Evolutionary conservation across 2,113 vertebrate species (phyloP), one percentile per base, ranked within the genome.

Genomic region (Callaeas wilsoni): DNA sequence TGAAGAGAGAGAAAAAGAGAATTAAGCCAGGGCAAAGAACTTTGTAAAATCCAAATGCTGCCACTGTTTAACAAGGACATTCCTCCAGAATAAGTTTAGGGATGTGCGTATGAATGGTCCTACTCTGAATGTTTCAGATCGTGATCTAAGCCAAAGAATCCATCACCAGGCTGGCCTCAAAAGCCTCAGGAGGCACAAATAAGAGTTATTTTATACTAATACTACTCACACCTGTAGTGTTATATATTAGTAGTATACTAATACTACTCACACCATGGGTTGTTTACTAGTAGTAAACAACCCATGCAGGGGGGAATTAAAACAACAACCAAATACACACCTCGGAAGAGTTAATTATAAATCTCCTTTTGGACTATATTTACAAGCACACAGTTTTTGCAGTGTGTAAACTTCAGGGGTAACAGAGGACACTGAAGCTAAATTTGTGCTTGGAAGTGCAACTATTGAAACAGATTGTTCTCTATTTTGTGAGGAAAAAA

Each of bases 21-120:
- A 93, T 92, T 96, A 96, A 94, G 52, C 29, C 67, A 96, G 55
- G 42, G 75, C 55, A 94, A 93, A 96, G n/a, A 60, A 94, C 84
- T 95, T 88, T 65, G 42, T 96, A 91, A 97, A 97, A 96, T 91
- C 32, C 63, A 92, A 94, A 94, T 88, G 29, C 20, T 96, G 46
- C 10, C 26, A 46, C 64, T 96, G 53, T 94, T 96, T 39, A 88
- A 74, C 49, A 88, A 82, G 82, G 26, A 65, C 80, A 85, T 76
- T 84, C 27, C 65, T 77, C 68, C 50, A 86, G 90, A 97, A 88
- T 92, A 94, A 53, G 9, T 76, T 94, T 88, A 94, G 56, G 18
- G 22, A 92, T 94, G 89, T 97, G n/a, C 87, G 91, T 90, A 82
- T 82, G 68, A 57, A 65, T 96, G 85, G 47, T 96, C 44, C 13